Evolutionary conservation across 2,797 vertebrate genomes (phyloP).

Genomic region (Falco peregrinus): DNA sequence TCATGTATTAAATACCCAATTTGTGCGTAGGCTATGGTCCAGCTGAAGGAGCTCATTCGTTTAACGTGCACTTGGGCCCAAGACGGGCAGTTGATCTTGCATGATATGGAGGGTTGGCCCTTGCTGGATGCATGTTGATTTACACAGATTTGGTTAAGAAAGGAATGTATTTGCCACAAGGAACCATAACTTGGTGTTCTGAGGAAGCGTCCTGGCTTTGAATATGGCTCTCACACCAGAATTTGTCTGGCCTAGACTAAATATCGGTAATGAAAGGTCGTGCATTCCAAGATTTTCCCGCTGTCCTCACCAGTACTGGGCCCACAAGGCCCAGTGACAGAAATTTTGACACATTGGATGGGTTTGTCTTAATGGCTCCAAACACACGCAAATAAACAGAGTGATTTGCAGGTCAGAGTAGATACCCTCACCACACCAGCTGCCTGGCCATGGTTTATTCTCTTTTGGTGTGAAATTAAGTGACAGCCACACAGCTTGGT

Average conservation of each 20-base stretch:
- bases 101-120: background rate
- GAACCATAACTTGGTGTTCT: background rate
- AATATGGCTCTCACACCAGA: background rate
- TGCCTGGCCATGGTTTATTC: background rate
- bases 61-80: background rate
- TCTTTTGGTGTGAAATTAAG: background rate
- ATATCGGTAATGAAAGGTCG: background rate
- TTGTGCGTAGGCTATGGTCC: background rate
- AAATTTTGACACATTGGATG: background rate
- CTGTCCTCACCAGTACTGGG: background rate
- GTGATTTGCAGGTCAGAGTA: background rate
- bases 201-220: background rate
- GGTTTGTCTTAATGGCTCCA: background rate
- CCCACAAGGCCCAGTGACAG: background rate
- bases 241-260: background rate
- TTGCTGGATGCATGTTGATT: background rate
- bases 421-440: background rate
- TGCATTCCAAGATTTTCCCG: background rate
- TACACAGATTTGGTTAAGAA: background rate
- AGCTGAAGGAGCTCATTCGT: background rate
- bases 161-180: background rate
- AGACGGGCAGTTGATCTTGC: background rate
- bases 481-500: background rate
- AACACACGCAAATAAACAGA: background rate
- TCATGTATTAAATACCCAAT: rapidly evolving